These are phyloP conservation scores for Hormaphis cornu DNA, from an alignment of 1,140 invertebrate species.

Conservation along the genomic window DNA sequence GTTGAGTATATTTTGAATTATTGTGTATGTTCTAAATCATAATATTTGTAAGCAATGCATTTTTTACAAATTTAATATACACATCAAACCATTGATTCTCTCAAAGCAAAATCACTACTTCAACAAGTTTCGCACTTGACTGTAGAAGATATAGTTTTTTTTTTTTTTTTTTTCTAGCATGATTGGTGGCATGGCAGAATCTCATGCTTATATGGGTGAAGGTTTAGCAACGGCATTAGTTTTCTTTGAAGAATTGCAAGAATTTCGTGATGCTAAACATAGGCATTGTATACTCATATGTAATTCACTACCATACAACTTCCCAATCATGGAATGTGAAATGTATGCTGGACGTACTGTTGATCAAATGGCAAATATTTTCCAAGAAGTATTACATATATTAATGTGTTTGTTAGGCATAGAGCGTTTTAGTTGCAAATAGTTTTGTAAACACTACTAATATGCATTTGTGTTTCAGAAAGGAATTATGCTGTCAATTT, in stretches of 20 bases:
- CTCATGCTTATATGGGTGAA: conserved; percentile 79
- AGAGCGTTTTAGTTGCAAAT: not conserved
- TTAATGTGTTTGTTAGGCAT: conserved; percentile 15
- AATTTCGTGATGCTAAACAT: conserved; percentile 53
- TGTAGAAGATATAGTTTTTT: not conserved
- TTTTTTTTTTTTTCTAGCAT: conserved; percentile 49
- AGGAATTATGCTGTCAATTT: conserved; percentile 74
- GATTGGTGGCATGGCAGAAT: conserved; percentile 80
- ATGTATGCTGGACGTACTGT: conserved; percentile 59
- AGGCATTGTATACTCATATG: conserved; percentile 82
- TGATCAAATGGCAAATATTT: conserved; percentile 63
- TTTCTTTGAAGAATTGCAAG: conserved; percentile 77
- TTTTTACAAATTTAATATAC: too few relatives aligned
- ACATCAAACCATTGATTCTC: too few relatives aligned
- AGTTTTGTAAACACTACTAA: not conserved
- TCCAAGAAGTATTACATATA: conserved; percentile 53
- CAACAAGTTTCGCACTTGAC: too few relatives aligned
- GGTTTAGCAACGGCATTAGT: conserved; percentile 76
- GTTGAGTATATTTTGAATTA: too few relatives aligned
- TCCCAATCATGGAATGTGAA: conserved; percentile 69
- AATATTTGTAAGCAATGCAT: too few relatives aligned
- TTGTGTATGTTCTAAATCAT: too few relatives aligned
- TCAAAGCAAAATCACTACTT: too few relatives aligned
- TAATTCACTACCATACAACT: conserved; percentile 84
- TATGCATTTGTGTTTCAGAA: conserved; percentile 46